Conservation (phyloP, 2,888 invertebrate species). For the Smittia aterrima region DNA sequence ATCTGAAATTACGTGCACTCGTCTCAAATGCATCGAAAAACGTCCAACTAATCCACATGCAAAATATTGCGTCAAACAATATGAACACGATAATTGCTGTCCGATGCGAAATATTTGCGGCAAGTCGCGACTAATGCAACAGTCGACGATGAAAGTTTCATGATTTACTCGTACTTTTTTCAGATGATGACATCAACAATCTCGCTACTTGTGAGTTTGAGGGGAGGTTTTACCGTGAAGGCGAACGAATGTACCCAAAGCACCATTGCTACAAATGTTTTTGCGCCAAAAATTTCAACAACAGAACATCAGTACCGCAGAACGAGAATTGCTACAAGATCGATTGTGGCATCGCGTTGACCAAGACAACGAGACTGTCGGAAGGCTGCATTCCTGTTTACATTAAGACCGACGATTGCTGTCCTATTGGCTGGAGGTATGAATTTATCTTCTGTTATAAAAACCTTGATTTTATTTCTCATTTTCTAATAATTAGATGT, state of each 20-base stretch:
- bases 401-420: slow-evolving; percentile 44
- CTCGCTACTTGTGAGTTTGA: slow-evolving; percentile 43
- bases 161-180: not conserved
- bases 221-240: slow-evolving; percentile 43
- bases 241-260: slow-evolving; percentile 44
- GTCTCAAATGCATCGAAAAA: not conserved
- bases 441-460: too few species aligned
- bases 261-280: slow-evolving; percentile 42
- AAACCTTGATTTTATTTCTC: too few species aligned
- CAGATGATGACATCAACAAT: slow-evolving; percentile 22
- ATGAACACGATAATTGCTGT: slow-evolving; percentile 20
- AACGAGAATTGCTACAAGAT: slow-evolving; percentile 44
- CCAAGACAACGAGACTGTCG: slow-evolving; percentile 43
- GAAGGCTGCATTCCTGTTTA: slow-evolving; percentile 45
- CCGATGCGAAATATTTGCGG: slow-evolving; percentile 25
- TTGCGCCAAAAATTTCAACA: slow-evolving; percentile 42
- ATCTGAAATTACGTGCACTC: not conserved
- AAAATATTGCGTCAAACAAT: slow-evolving; percentile 14
- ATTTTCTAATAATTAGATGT: too few species aligned
- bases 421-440: slow-evolving; percentile 45
- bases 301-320: slow-evolving; percentile 39
- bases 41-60: not conserved
- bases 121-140: not conserved
- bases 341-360: slow-evolving; percentile 45
- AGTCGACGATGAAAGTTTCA: not conserved